Percentiles rank a stretch among this genome's conserved stretches.
phyloP scores from a whole-genome alignment of 2,888 invertebrate species.

The Lithodes maja region DNA sequence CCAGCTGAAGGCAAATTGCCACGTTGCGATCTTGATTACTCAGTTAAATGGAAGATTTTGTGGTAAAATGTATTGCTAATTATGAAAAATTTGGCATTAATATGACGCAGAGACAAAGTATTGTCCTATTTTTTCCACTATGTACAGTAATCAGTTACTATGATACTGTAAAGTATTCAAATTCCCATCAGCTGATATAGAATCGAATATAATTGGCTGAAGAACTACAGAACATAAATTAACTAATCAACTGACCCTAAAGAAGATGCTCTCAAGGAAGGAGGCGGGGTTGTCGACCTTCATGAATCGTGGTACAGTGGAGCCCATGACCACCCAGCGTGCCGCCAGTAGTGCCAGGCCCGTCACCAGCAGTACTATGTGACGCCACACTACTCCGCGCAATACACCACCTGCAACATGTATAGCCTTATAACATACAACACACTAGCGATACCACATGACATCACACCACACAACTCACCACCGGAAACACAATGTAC shows the following conservation, averaged over 20 bases:
- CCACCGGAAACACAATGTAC: too few species aligned
- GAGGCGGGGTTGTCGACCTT: constrained; percentile 93
- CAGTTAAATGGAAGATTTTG: too few species aligned
- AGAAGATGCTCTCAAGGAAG: constrained; percentile 79
- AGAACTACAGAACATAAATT: background rate
- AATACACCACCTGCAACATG: constrained; percentile 45
- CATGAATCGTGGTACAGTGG: constrained; percentile 85
- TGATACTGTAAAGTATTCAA: too few species aligned
- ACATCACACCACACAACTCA: background rate
- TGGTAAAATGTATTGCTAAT: too few species aligned
- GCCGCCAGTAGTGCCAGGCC: constrained; percentile 79
- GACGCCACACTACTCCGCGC: constrained; percentile 76
- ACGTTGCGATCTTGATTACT: too few species aligned
- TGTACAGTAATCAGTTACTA: too few species aligned
- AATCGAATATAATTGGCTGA: background rate
- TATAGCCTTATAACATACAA: too few species aligned
- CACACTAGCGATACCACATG: background rate
- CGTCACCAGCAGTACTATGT: constrained; percentile 76
- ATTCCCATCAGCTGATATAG: too few species aligned
- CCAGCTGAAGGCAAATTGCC: too few species aligned
- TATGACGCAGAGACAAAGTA: too few species aligned
- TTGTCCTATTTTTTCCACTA: too few species aligned
- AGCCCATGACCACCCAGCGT: constrained; percentile 84
- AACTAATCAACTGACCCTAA: constrained; percentile 57
- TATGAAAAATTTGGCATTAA: too few species aligned